Conservation (phyloP, 2,888 invertebrate species). For the Nebria salina region DNA sequence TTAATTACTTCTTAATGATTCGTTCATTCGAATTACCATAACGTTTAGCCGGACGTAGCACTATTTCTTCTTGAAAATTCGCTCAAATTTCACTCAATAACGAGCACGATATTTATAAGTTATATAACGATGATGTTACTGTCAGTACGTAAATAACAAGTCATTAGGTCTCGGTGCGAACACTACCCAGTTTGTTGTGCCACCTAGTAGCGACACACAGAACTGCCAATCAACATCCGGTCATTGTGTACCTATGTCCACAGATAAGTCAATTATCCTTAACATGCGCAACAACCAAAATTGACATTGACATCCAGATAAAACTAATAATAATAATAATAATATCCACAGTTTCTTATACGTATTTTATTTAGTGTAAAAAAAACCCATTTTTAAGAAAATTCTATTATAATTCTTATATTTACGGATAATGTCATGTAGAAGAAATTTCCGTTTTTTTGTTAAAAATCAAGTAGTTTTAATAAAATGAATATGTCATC, state of each 20-base stretch:
- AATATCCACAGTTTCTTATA: too few relatives aligned
- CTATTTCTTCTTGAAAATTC: too few relatives aligned
- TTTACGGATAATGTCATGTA: background rate
- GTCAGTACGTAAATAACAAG: background rate
- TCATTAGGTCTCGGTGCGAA: background rate
- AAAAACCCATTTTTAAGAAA: too few relatives aligned
- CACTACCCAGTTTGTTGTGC: background rate
- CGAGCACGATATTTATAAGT: background rate
- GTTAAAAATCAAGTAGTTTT: conserved; percentile 33
- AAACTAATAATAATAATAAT: background rate
- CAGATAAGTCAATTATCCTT: background rate
- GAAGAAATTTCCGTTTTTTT: conserved; percentile 38
- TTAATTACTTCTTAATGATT: background rate
- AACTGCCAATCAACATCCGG: background rate
- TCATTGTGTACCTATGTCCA: background rate
- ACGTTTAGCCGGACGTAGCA: background rate
- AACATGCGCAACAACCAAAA: background rate
- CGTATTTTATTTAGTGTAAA: too few relatives aligned
- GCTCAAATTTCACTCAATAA: background rate
- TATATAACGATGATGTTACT: background rate
- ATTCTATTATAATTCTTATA: too few relatives aligned
- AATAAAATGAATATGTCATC: conserved; percentile 40
- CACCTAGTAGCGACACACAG: background rate
- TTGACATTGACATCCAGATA: background rate
- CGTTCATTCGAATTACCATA: background rate